A percentile compares a stretch with the other conserved stretches of the same genome.
These are phyloP conservation scores for Buceros bicornis DNA, from an alignment of 2,797 vertebrate genomes.

Conservation along the genomic window DNA sequence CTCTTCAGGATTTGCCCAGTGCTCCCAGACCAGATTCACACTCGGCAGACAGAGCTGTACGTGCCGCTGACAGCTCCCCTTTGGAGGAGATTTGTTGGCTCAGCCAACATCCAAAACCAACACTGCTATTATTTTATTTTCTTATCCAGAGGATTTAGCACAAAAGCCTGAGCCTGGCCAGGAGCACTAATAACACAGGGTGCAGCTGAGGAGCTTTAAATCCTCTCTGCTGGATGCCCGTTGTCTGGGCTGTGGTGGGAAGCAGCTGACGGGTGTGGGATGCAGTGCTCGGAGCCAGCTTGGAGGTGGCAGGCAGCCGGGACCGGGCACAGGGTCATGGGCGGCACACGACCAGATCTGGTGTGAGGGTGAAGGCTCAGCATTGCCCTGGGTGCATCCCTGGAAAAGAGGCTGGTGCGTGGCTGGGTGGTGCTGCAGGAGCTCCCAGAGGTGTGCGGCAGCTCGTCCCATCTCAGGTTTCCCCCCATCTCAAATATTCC, in stretches of 20 bases:
- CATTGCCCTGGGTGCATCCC: not conserved
- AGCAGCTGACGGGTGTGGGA: not conserved
- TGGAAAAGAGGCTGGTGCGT: not conserved
- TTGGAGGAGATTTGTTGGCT: not conserved
- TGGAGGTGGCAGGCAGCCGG: not conserved
- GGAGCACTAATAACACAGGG: not conserved
- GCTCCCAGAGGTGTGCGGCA: not conserved
- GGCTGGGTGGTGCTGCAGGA: not conserved
- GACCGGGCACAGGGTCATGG: rapidly evolving
- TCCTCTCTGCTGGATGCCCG: not conserved
- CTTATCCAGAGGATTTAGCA: conserved; percentile 56
- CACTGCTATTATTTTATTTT: conserved; percentile 26
- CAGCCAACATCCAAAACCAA: not conserved
- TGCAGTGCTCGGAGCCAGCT: not conserved
- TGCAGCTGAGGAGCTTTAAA: conserved; percentile 14
- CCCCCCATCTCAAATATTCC: not conserved
- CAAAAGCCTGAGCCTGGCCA: conserved; percentile 32
- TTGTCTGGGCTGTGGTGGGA: not conserved
- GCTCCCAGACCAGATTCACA: not conserved
- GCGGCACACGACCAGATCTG: rapidly evolving
- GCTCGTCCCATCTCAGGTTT: not conserved
- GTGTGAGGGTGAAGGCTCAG: not conserved
- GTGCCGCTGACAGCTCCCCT: not conserved
- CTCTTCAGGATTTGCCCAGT: not conserved
- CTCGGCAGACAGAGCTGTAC: not conserved